A percentile compares a stretch with the other conserved stretches of the same genome.
phyloP scores from a whole-genome alignment of 2,113 vertebrate species.

The Centropristis striata region DNA sequence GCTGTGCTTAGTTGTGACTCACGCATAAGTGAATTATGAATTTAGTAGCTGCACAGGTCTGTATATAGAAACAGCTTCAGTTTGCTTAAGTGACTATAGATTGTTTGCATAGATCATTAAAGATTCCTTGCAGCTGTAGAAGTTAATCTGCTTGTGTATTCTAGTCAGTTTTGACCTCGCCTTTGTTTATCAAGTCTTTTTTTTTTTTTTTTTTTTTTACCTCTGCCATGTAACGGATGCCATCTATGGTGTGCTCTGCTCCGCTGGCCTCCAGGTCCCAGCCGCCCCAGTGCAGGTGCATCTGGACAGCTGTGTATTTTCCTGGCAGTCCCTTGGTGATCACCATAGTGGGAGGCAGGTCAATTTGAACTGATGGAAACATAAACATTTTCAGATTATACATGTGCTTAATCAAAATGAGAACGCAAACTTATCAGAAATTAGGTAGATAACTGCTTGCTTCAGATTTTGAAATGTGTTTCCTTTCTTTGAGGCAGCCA shows the following conservation, averaged over 20 bases:
- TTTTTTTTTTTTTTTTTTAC: constrained; percentile 73
- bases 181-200: background rate
- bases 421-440: no score
- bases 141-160: background rate
- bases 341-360: constrained; percentile 87
- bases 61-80: background rate
- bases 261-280: constrained; percentile 88
- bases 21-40: background rate
- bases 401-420: no score
- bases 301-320: constrained; percentile 87
- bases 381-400: constrained; percentile 1
- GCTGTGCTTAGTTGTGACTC: background rate
- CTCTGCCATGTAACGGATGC: constrained; percentile 90
- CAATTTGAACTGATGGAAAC: constrained; percentile 88
- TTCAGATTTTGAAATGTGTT: background rate
- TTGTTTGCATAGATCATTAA: background rate
- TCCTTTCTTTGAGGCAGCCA: no score
- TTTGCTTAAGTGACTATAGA: background rate
- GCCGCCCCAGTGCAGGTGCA: constrained; percentile 96
- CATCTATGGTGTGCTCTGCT: constrained; percentile 93
- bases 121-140: background rate
- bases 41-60: background rate
- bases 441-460: no score
- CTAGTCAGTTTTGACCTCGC: background rate
- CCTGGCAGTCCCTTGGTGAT: constrained; percentile 84